Base-by-base conservation (phyloP, 1,140 invertebrate genomes). In the Dreissena rostriformis region DNA sequence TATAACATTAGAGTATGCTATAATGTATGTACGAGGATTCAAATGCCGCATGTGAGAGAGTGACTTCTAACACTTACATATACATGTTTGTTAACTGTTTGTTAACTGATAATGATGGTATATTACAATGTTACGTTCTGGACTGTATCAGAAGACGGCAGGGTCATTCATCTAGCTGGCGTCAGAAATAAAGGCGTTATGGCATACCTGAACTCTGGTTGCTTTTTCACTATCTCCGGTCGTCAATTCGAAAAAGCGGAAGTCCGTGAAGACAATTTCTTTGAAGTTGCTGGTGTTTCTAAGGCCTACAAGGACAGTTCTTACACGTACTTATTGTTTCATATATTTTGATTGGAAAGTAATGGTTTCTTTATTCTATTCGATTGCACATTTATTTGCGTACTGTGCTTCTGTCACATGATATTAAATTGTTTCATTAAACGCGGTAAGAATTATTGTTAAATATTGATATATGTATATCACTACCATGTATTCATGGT, bases 81-180 rank as follows among this genome's bases (percentile, higher is more conserved):
- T n/a, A n/a, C n/a, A n/a, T n/a, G n/a, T n/a, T n/a, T n/a, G n/a
- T n/a, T n/a, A n/a, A n/a, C n/a, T n/a, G n/a, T n/a, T n/a, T n/a
- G n/a, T n/a, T 1, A 22, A 28, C 6, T 68, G 19, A 26, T 26
- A 4, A 1, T 68, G 22, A 8, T 8, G 0, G 19, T 17, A 68
- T 29, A 68, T 68, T 10, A n/a, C 15, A 28, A 53, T 22, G 28
- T n/a, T n/a, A n/a, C n/a, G n/a, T 73, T 73, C 26, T 55, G 11
- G 1, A 7, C 39, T 51, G 12, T 77, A 63, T 8, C 66, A 87
- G 86, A 83, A 24, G 71, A 83, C 17, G 79, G 67, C n/a, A 71
- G 82, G 29, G 90, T 92, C 4, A 88, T 91, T 8, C 90, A 91
- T 61, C 53, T 92, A 5, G 85, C 87, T 28, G 91, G 91, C 12